These are phyloP conservation scores for Blera fallax DNA, from an alignment of 2,888 invertebrate species.

Conservation along the genomic window DNA sequence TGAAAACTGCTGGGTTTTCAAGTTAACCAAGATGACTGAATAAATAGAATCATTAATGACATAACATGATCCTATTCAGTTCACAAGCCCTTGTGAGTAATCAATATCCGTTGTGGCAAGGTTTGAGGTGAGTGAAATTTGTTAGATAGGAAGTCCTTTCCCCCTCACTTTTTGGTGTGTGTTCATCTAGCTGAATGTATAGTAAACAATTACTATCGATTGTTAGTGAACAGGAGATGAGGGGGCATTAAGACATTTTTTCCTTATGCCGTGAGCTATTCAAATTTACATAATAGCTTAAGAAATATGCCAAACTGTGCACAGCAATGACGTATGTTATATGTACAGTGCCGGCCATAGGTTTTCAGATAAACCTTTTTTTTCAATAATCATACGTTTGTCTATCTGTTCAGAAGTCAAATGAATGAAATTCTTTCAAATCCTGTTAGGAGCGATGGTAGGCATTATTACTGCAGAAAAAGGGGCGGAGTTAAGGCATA, in stretches of 20 bases:
- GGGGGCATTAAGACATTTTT: background rate
- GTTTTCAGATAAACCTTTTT: no score
- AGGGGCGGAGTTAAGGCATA: no score
- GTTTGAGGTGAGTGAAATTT: slow-evolving; percentile 13
- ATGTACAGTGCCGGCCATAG: no score
- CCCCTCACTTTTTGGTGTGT: background rate
- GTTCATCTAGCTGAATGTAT: background rate
- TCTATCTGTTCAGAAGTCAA: no score
- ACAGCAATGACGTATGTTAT: background rate
- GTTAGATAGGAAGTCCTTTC: background rate
- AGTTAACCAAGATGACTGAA: slow-evolving; percentile 3
- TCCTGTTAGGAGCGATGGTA: no score
- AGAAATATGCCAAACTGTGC: background rate
- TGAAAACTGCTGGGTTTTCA: background rate
- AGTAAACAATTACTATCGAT: slow-evolving; percentile 18
- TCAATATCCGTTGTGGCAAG: background rate
- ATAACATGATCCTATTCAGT: background rate
- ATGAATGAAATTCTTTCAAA: no score
- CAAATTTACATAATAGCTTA: slow-evolving; percentile 13
- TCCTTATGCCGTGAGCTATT: background rate
- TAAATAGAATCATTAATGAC: slow-evolving; percentile 15
- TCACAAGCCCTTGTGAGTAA: background rate
- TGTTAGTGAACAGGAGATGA: background rate
- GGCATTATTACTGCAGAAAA: no score
- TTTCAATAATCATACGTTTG: no score